Evolutionary conservation across 2,888 invertebrate species (phyloP).

Genomic region (Lathronympha strigana): DNA sequence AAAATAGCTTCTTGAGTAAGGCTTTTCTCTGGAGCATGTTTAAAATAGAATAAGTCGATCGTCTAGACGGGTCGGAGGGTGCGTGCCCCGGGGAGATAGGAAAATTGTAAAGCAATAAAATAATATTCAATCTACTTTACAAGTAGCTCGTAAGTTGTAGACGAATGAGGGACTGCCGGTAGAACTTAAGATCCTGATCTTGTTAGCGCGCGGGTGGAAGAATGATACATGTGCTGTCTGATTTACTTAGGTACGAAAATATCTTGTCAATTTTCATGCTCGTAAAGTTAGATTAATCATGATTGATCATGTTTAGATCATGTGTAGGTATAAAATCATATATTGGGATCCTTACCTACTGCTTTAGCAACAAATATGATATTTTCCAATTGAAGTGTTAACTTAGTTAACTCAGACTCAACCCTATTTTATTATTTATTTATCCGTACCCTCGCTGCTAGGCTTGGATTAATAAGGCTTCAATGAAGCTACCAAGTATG

Average conservation of each 20-base stretch:
- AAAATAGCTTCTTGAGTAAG: conserved; percentile 58
- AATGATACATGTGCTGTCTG: not conserved
- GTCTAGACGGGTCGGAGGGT: conserved; percentile 76
- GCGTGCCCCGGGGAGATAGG: conserved; percentile 64
- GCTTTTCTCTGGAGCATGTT: conserved; percentile 57
- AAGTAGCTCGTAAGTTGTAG: conserved; percentile 43
- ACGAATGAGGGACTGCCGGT: conserved; percentile 29
- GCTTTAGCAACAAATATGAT: too few species aligned
- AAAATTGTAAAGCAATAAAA: conserved; percentile 72
- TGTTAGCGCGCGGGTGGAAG: conserved; percentile 8
- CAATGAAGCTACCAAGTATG: too few species aligned
- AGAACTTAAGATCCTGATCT: conserved; percentile 21
- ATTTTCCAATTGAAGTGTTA: too few species aligned
- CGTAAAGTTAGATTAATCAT: too few species aligned
- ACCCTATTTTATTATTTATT: too few species aligned
- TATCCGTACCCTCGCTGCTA: too few species aligned
- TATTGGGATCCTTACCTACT: too few species aligned
- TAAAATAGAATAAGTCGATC: conserved; percentile 64
- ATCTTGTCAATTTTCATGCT: too few species aligned
- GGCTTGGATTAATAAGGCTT: too few species aligned
- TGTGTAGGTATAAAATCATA: too few species aligned
- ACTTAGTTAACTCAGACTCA: too few species aligned
- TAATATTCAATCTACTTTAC: conserved; percentile 64
- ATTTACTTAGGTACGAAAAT: not conserved
- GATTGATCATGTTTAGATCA: too few species aligned